These are phyloP conservation scores for Monochamus saltuarius DNA, from an alignment of 1,140 invertebrate species.

Conservation along the genomic window DNA sequence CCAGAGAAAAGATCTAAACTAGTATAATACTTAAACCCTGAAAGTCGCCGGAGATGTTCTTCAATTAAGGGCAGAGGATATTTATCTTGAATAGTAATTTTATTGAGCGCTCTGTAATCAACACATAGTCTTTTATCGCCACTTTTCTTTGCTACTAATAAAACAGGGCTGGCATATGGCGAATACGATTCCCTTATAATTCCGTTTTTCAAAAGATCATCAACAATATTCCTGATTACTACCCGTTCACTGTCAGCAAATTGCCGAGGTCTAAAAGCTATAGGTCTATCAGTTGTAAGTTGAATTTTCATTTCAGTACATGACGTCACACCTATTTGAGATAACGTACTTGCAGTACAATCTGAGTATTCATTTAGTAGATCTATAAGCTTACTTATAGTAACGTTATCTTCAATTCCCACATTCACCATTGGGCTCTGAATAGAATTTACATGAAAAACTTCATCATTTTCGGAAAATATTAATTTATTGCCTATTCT, in stretches of 20 bases:
- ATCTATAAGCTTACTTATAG: no score
- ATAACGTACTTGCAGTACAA: no score
- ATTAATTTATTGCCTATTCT: no score
- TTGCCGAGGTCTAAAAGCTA: slow-evolving; percentile 2
- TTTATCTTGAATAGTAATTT: slow-evolving; percentile 44
- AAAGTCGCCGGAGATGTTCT: slow-evolving; percentile 35
- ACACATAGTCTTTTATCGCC: slow-evolving; percentile 44
- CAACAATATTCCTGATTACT: slow-evolving; percentile 11
- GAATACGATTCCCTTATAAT: slow-evolving; percentile 37
- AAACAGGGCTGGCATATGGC: slow-evolving; percentile 42
- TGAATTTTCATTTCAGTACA: slow-evolving; percentile 11
- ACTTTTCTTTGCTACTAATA: slow-evolving; percentile 47
- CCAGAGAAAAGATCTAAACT: slow-evolving; percentile 31
- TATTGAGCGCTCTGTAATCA: slow-evolving; percentile 49
- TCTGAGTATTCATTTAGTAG: no score
- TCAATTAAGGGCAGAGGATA: slow-evolving; percentile 48
- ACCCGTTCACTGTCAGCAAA: slow-evolving; percentile 12
- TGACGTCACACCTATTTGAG: no score
- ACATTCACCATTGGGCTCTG: no score
- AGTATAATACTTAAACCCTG: slow-evolving; percentile 35
- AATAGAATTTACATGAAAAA: no score
- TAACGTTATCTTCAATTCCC: no score
- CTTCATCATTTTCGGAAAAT: no score
- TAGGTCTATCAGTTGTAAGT: slow-evolving; percentile 4
- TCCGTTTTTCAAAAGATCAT: slow-evolving; percentile 15